phyloP scores from a whole-genome alignment of 2,797 vertebrate species.

The Hipposideros larvatus region DNA sequence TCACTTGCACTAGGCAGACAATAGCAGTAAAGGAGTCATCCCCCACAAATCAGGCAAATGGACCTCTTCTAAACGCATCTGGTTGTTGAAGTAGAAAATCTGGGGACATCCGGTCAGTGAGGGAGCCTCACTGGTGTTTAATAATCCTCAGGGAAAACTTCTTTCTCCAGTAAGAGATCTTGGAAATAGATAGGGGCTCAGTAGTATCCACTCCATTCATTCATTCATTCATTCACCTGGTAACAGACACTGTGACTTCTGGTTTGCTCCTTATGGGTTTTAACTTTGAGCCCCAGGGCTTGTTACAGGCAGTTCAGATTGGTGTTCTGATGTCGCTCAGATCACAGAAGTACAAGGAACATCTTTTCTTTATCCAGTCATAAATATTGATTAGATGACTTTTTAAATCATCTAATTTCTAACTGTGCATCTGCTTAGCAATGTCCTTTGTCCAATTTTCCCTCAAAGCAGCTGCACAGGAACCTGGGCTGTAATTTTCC shows the following conservation, averaged over 20 bases:
- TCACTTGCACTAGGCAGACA: background rate
- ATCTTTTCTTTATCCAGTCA: slow-evolving; percentile 53
- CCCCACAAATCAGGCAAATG: background rate
- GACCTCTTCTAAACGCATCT: background rate
- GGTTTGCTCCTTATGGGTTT: background rate
- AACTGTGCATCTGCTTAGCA: slow-evolving; percentile 65
- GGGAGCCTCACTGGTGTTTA: background rate
- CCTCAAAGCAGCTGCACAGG: slow-evolving; percentile 58
- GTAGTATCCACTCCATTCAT: background rate
- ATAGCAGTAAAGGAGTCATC: background rate
- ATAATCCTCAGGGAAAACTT: background rate
- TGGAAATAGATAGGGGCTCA: background rate
- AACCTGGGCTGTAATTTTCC: slow-evolving; percentile 72
- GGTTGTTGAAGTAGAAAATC: background rate
- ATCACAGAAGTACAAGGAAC: slow-evolving; percentile 14
- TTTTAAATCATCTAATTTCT: slow-evolving; percentile 75
- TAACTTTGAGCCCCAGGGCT: background rate
- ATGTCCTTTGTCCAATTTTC: slow-evolving; percentile 53
- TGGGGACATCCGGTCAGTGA: background rate
- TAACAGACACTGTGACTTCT: background rate
- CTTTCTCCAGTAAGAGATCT: background rate
- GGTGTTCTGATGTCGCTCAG: background rate
- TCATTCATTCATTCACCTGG: background rate
- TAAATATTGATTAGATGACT: slow-evolving; percentile 69
- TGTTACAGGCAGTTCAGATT: background rate